Evolutionary conservation across 2,888 invertebrate species (phyloP).

Genomic region (Macaria notata): DNA sequence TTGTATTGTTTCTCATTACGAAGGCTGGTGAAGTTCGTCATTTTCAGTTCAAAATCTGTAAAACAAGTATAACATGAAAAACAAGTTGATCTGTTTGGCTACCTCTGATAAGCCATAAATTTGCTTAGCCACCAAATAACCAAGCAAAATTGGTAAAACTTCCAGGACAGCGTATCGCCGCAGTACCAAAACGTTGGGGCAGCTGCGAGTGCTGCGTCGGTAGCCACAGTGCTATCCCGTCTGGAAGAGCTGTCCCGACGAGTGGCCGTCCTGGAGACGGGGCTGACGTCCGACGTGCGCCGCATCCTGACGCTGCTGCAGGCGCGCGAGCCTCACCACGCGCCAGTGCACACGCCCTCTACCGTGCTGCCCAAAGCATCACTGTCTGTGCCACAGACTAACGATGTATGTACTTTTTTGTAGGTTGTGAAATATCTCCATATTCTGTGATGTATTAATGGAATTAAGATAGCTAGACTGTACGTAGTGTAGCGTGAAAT

Average conservation of each 20-base stretch:
- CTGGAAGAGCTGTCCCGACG: constrained; percentile 87
- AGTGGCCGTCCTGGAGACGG: constrained; percentile 87
- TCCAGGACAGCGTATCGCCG: constrained; percentile 70
- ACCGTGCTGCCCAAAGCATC: constrained; percentile 68
- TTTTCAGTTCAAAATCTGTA: too few relatives aligned
- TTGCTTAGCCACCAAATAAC: too few relatives aligned
- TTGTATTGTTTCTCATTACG: too few relatives aligned
- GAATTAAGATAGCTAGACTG: too few relatives aligned
- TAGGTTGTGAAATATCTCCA: too few relatives aligned
- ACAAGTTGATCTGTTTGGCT: too few relatives aligned
- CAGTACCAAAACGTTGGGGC: constrained; percentile 75
- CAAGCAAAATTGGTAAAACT: constrained; percentile 5
- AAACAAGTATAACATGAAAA: too few relatives aligned
- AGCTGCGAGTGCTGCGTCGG: constrained; percentile 62
- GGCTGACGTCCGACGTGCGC: constrained; percentile 88
- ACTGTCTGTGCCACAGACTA: constrained; percentile 68
- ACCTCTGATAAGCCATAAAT: too few relatives aligned
- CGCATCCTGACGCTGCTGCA: constrained; percentile 86
- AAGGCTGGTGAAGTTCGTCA: too few relatives aligned
- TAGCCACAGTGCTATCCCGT: constrained; percentile 83
- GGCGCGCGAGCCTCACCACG: constrained; percentile 64
- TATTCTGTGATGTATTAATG: too few relatives aligned
- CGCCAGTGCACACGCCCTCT: constrained; percentile 63
- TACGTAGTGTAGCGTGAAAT: too few relatives aligned
- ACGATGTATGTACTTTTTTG: constrained; percentile 47